Evolutionary conservation across 2,797 vertebrate genomes (phyloP), one percentile per base, ranked within the genome.

Genomic region (Helarctos malayanus): DNA sequence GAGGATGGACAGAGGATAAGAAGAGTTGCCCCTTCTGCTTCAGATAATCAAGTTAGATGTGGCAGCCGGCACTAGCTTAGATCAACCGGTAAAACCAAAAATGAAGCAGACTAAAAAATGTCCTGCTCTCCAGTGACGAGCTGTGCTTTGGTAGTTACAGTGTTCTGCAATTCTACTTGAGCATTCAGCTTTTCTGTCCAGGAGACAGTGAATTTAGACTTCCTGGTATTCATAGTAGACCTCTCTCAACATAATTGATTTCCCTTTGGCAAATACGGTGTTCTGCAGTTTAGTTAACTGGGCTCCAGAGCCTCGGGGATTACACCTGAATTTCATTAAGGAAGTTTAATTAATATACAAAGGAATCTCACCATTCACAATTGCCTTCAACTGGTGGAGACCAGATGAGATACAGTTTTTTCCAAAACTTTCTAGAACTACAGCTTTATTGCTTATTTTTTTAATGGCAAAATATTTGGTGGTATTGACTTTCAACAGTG

Each of bases 271-370:
- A 98, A 98, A 99, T 99, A 98, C 97, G 92, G 94, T 98, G 98
- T 99, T 99, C 98, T 98, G 93, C 95, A 98, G 97, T 98, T 99
- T 97, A 98, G 98, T 98, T 98, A 98, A 98, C 98, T 98, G 96
- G 98, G 98, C 98, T 97, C 91, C 98, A 98, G 98, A 98, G 99
- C 99, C 99, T 98, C 97, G 98, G 99, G 99, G 98, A 98, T 98
- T 99, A 98, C 99, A 99, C 99, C 99, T 99, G 99, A 99, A 99
- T 98, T 98, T 99, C 98, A 98, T 98, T 98, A 98, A 97, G 97
- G 89, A 98, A 98, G 95, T 92, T 98, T 97, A 98, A 98, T 98
- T 98, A 98, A 98, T 98, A 98, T 95, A 96, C 92, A 98, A 96
- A 98, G 98, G 97, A 98, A 98, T 99, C 98, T 99, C 52, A 63